These are phyloP conservation scores for Porites cylindrica DNA, from an alignment of 92 coral and sea anemone genomes.

Conservation along the genomic window DNA sequence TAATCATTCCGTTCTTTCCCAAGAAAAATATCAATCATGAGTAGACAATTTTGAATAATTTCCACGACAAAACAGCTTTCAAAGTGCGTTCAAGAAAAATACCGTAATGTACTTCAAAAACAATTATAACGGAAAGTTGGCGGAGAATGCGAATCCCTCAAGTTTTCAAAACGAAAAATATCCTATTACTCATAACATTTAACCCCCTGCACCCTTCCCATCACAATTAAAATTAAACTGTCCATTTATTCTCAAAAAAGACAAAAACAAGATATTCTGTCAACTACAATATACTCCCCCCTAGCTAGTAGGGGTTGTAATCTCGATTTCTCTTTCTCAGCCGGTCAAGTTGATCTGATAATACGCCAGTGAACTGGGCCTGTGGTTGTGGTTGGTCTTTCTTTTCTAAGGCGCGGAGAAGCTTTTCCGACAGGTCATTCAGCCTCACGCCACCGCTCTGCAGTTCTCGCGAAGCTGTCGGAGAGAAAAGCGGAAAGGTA, in stretches of 20 bases:
- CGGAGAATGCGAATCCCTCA: too few relatives aligned
- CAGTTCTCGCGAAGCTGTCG: constrained; percentile 9
- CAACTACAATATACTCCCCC: not conserved
- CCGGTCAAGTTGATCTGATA: constrained; percentile 12
- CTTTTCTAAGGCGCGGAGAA: not conserved
- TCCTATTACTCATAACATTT: too few relatives aligned
- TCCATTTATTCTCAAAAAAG: not conserved
- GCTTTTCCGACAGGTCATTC: constrained; percentile 6
- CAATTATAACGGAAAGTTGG: too few relatives aligned
- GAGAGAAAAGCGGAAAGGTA: not conserved
- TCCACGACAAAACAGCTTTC: too few relatives aligned
- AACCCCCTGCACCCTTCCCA: too few relatives aligned
- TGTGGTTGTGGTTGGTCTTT: not conserved
- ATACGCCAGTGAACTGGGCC: constrained; percentile 1
- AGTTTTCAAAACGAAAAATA: too few relatives aligned
- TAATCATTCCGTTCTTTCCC: too few relatives aligned
- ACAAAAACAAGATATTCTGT: not conserved
- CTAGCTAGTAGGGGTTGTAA: not conserved
- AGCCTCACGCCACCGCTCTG: constrained; percentile 13
- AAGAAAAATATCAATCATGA: too few relatives aligned
- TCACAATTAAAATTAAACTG: too few relatives aligned
- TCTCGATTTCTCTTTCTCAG: not conserved
- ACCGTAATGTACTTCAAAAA: too few relatives aligned
- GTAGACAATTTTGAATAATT: too few relatives aligned
- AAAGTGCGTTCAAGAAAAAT: too few relatives aligned